Evolutionary conservation across 2,888 invertebrate genomes (phyloP).

Genomic region (Drosophila atroscutellata): DNA sequence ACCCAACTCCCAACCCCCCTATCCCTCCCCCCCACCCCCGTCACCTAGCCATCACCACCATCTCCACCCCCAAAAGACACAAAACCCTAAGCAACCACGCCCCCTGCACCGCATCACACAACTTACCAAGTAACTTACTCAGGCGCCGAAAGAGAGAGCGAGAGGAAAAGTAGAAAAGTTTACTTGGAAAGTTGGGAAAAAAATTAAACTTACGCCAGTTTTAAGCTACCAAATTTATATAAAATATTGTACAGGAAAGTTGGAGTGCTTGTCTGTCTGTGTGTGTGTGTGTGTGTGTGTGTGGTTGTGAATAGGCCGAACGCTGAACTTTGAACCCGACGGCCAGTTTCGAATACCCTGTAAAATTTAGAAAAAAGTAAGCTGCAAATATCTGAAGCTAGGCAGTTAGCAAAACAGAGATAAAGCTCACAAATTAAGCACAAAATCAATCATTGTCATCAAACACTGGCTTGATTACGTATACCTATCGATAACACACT

Average conservation of each 20-base stretch:
- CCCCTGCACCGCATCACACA: conserved; percentile 20
- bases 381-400: background rate
- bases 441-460: background rate
- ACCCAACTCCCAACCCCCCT: background rate
- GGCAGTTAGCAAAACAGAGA: background rate
- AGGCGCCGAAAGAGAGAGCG: conserved; percentile 9
- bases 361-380: background rate
- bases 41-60: background rate
- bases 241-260: conserved; percentile 61
- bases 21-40: background rate
- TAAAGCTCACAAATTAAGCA: background rate
- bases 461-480: background rate
- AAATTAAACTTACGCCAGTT: conserved; percentile 74
- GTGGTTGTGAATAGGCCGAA: conserved; percentile 39
- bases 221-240: conserved; percentile 74
- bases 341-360: conserved; percentile 10
- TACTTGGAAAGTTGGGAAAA: conserved; percentile 60
- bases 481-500: background rate
- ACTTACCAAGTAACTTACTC: conserved; percentile 47
- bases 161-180: conserved; percentile 55
- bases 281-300: conserved; percentile 20
- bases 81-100: conserved; percentile 19
- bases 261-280: conserved; percentile 13
- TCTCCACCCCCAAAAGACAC: background rate
- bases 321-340: conserved; percentile 66